A percentile compares a stretch with the other conserved stretches of the same genome.
These are phyloP conservation scores for Zelleria hepariella DNA, from an alignment of 2,888 invertebrate species.

Conservation along the genomic window DNA sequence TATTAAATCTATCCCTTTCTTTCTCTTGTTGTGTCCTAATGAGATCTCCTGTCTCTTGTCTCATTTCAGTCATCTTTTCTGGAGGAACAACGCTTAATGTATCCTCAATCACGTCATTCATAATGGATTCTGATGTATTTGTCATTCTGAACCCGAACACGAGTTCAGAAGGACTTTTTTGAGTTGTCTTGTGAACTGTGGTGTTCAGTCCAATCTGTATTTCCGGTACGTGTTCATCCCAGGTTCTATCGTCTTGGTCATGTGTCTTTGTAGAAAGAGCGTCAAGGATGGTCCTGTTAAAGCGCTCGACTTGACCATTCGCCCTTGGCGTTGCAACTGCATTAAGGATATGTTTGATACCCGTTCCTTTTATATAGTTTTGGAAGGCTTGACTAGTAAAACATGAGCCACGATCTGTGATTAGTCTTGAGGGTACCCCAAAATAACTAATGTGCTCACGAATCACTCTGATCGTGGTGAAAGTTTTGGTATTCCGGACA, in stretches of 20 bases:
- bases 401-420: conserved; percentile 15
- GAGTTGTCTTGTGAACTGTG: neutral
- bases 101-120: neutral
- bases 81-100: neutral
- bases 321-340: neutral
- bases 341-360: conserved; percentile 12
- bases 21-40: conserved; percentile 9
- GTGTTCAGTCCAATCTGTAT: conserved; percentile 5
- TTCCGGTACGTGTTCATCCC: conserved; percentile 5
- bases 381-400: conserved; percentile 15
- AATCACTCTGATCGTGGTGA: conserved; percentile 11
- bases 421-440: conserved; percentile 14
- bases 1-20: conserved; percentile 6
- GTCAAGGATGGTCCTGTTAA: neutral
- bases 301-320: neutral
- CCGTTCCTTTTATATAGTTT: neutral
- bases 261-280: neutral
- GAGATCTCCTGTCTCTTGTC: neutral
- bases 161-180: conserved; percentile 8
- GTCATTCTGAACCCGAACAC: conserved; percentile 7
- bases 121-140: neutral
- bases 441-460: conserved; percentile 16
- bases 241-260: conserved; percentile 2
- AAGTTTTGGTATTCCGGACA: conserved; percentile 15
- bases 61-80: neutral